A percentile compares a stretch with the other conserved stretches of the same genome.
phyloP scores from a whole-genome alignment of 2,797 vertebrate genomes.

The Gymnothorax javanicus region DNA sequence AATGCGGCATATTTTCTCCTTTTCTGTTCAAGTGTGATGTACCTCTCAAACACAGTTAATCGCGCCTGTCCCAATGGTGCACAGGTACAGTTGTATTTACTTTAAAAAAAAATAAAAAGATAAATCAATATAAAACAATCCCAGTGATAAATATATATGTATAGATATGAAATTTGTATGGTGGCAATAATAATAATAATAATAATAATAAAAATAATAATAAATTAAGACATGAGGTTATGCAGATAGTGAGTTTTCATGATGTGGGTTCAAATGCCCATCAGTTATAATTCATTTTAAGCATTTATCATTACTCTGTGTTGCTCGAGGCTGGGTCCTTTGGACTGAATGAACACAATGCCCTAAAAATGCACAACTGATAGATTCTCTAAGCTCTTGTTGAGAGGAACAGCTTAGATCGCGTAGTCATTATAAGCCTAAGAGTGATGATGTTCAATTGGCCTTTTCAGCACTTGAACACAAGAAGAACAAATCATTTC shows the following conservation, averaged over 20 bases:
- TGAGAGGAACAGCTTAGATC: constrained; percentile 22
- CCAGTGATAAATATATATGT: constrained; percentile 23
- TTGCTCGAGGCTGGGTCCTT: background rate
- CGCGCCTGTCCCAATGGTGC: constrained; percentile 62
- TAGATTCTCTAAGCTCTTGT: constrained; percentile 12
- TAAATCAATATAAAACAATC: constrained; percentile 48
- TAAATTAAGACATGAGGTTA: constrained; percentile 34
- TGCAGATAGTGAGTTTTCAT: constrained; percentile 18
- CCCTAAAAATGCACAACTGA: constrained; percentile 44
- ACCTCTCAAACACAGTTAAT: constrained; percentile 71
- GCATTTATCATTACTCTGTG: background rate
- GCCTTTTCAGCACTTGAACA: constrained; percentile 20
- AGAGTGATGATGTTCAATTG: constrained; percentile 33
- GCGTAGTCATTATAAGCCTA: constrained; percentile 38
- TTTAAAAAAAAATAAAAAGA: constrained; percentile 48
- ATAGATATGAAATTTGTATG: constrained; percentile 9
- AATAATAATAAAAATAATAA: constrained; percentile 25
- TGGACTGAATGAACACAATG: constrained; percentile 37
- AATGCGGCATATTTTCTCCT: constrained; percentile 61
- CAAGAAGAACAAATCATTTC: constrained; percentile 19
- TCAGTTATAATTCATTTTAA: background rate
- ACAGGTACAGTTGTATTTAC: constrained; percentile 60
- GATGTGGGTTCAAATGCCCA: background rate
- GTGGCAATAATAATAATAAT: constrained; percentile 33
- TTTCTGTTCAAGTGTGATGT: constrained; percentile 56